Conservation (phyloP, 2,113 vertebrate genomes). For the Baryphthengus martii region DNA sequence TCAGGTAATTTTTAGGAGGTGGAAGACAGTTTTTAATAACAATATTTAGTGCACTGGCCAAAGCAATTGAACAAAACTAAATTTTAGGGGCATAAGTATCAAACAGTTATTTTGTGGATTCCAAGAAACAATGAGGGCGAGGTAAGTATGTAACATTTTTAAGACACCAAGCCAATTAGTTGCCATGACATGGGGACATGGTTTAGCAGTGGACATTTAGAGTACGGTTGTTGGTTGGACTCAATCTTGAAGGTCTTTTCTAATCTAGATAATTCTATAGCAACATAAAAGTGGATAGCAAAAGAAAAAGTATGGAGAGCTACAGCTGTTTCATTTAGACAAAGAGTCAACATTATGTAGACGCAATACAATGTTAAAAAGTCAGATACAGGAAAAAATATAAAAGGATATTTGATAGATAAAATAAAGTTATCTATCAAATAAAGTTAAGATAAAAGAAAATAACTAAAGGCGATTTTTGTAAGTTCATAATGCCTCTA, state of each 20-base stretch:
- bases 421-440: too few relatives aligned
- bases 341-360: not conserved
- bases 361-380: not conserved
- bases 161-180: not conserved
- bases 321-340: not conserved
- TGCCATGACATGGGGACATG: not conserved
- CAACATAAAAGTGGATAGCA: not conserved
- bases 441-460: not conserved
- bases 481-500: not conserved
- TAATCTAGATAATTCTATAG: not conserved
- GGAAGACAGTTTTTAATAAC: not conserved
- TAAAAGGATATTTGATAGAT: not conserved
- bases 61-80: not conserved
- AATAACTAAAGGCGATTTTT: not conserved
- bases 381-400: not conserved
- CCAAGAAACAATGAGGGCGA: not conserved
- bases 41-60: not conserved
- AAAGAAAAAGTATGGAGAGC: not conserved
- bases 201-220: too few relatives aligned
- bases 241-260: too few relatives aligned
- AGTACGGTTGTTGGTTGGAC: too few relatives aligned
- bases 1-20: not conserved
- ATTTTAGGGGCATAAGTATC: not conserved
- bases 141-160: not conserved
- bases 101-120: not conserved